Evolutionary conservation across 2,113 vertebrate genomes (phyloP), one percentile per base, ranked within the genome.

Genomic region (Phyllostomus discolor): DNA sequence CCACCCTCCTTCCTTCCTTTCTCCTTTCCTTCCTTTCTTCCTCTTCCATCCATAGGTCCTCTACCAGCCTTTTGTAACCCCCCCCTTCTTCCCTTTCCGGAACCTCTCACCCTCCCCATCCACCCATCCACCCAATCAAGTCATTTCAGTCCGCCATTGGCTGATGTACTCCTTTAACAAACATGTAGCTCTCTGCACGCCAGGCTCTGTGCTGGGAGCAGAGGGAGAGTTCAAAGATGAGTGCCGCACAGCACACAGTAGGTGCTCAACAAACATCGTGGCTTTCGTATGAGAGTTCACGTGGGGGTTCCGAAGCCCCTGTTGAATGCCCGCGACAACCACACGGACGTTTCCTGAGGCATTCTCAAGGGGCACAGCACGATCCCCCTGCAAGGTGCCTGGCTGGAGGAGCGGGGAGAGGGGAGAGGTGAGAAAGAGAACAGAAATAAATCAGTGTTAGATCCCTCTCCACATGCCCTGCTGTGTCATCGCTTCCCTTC

Each of bases 371-470:
- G 1, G 20, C 33, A 11, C 4, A 15, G 76, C 10, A 7, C 0
- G n/a, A 33, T 4, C 19, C 5, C 12, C 43, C 70, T 3, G 9
- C 35, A 4, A 2, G 38, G 26, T 1, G 1, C 14, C 6, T 24
- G 33, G 28, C 2, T 38, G 50, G 8, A 20, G 24, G 8, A 15
- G 26, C 14, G 11, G 38, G 62, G 11, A 26, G 11, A 26, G 9
- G 69, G 14, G 0, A 31, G 41, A 72, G 19, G 50, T 0, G 9
- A 9, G 66, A 33, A 76, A 62, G 78, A 46, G 38, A 41, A 6
- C 24, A 22, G 10, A 6, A 4, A 1, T 15, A 7, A 4, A 1
- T 12, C 14, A 3, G 2, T 1, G 12, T 57, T 1, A 0, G 3
- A 22, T 46, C 26, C 24, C 50, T n/a, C 17, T 6, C 59, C 10